Evolutionary conservation across 2,888 invertebrate genomes (phyloP).

Genomic region (Megaustenia siamemsis): DNA sequence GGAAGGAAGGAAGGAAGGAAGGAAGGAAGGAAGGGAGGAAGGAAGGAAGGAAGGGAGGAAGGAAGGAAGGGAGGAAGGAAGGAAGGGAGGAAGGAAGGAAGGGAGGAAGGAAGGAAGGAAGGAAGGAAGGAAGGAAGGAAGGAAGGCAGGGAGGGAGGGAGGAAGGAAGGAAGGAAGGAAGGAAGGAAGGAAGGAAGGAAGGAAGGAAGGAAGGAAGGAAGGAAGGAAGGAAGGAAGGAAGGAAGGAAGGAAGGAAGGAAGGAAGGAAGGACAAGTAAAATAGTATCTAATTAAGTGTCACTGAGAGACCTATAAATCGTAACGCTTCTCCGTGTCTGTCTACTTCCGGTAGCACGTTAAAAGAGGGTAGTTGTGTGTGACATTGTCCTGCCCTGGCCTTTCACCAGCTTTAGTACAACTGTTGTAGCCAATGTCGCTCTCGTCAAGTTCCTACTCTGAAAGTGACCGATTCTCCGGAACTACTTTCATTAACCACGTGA

Average conservation of each 20-base stretch:
- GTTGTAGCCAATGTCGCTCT: neutral
- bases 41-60: neutral
- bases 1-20: conserved; percentile 9
- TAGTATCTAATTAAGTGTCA: no score
- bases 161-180: neutral
- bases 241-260: no score
- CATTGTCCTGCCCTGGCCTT: no score
- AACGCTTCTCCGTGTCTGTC: no score
- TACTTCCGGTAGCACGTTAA: no score
- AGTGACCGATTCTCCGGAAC: neutral
- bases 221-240: neutral
- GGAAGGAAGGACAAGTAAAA: no score
- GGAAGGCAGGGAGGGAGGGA: neutral
- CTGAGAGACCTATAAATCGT: no score
- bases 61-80: neutral
- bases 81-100: neutral
- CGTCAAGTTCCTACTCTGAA: neutral
- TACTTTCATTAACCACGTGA: neutral
- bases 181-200: neutral
- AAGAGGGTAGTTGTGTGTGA: no score
- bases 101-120: conserved; percentile 9
- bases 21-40: neutral
- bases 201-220: neutral
- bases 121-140: neutral
- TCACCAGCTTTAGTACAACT: no score